Base-by-base conservation (phyloP, 2,113 vertebrate genomes). In the Nesoenas mayeri region DNA sequence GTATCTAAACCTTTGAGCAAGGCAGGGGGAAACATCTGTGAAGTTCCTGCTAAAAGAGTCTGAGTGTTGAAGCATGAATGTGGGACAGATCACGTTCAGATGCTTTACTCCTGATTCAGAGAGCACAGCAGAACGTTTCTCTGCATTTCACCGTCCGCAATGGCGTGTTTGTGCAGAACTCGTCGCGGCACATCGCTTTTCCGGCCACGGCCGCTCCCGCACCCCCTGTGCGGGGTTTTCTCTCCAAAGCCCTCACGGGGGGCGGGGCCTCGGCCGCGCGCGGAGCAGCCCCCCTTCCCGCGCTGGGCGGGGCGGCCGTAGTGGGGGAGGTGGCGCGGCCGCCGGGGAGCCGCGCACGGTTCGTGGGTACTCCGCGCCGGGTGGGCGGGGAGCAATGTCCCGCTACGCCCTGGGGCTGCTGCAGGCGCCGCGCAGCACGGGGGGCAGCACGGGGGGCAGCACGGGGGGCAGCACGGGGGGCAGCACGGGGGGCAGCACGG, bases 321-420 rank as follows among this genome's bases (percentile, higher is more conserved):
- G 42, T 15, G 38, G 38, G 38, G 36, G 36, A 36, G 36, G 1
- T 2, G 2, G 40, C 40, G 40, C 40, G 40, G 40, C 40, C 40
- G 40, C 5, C 12, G 40, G 12, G 42, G 11, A 40, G 40, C 40
- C 40, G 42, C 42, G 31, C 5, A 26, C 62, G 26, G 91, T 51
- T 18, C 81, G 32, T 6, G 51, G 29, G 60, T 95, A 93, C 4
- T 96, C 93, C 53, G 53, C 87, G 29, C 32, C 94, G 7, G 65
- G 32, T 6, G 62, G 24, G 58, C 9, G 25, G 53, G 34, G 88
- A 75, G 73, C 79, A 6, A 28, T 31, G 20, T 70, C 83, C 9
- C 88, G 66, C 15, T 97, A 94, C n/a, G 66, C 75, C 8, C 11
- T 97, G 1, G 97, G 96, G 26, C 81, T 97, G 64, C 75, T 95